These are phyloP conservation scores for Tuberolachnus salignus DNA, from an alignment of 2,888 invertebrate genomes.

Conservation along the genomic window DNA sequence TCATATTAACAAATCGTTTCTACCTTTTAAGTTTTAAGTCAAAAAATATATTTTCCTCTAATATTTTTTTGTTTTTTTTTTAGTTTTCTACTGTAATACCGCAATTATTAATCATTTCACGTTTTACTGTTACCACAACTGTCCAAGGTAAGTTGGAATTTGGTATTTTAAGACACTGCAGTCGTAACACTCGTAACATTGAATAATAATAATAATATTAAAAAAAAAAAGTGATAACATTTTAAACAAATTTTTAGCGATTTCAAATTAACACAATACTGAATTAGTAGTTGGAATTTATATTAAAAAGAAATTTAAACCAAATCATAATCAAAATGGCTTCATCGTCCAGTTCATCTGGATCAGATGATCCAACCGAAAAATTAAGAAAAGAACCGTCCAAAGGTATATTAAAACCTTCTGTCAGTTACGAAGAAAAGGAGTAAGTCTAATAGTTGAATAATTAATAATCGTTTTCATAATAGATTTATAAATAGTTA, in stretches of 20 bases:
- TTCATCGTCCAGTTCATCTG: slow-evolving; percentile 16
- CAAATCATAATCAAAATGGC: slow-evolving; percentile 21
- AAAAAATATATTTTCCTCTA: no score
- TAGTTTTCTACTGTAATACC: no score
- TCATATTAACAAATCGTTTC: no score
- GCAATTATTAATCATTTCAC: no score
- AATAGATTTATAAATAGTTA: neutral
- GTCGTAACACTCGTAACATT: no score
- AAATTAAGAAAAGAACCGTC: slow-evolving; percentile 82
- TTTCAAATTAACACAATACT: neutral
- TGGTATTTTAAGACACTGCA: neutral
- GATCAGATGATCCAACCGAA: slow-evolving; percentile 65
- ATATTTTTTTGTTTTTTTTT: no score
- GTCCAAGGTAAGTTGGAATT: neutral
- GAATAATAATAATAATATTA: no score
- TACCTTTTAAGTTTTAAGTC: no score
- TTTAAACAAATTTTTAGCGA: slow-evolving; percentile 12
- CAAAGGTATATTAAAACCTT: slow-evolving; percentile 91
- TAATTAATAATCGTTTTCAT: neutral
- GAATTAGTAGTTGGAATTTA: neutral
- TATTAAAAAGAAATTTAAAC: neutral
- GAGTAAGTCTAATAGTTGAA: slow-evolving; percentile 62
- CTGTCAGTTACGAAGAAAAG: slow-evolving; percentile 85
- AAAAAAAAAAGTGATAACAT: slow-evolving; percentile 28
- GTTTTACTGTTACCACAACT: neutral